Conservation (phyloP, 2,888 invertebrate genomes). For the Escarpia spicata region DNA sequence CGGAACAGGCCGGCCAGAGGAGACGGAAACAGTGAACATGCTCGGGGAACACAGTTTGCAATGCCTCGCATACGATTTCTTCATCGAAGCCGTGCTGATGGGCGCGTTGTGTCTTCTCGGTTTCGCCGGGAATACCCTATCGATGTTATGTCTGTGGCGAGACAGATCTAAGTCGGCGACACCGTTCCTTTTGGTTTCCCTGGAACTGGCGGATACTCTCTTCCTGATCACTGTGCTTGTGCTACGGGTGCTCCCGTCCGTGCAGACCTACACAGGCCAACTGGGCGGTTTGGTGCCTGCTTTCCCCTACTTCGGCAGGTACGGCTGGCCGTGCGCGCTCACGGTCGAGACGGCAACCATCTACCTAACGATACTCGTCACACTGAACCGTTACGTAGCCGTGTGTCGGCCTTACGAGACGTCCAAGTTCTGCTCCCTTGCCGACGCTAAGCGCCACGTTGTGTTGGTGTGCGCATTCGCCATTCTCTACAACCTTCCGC, state of each 20-base stretch:
- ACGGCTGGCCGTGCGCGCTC: conserved; percentile 42
- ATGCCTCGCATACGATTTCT: conserved; percentile 40
- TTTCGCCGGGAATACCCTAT: conserved; percentile 44
- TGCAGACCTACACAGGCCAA: conserved; percentile 34
- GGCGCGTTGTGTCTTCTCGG: conserved; percentile 43
- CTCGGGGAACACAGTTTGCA: not conserved
- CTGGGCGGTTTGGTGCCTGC: conserved; percentile 21
- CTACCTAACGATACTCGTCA: conserved; percentile 45
- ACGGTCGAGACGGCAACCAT: conserved; percentile 42
- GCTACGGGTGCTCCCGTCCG: conserved; percentile 41
- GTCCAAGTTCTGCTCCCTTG: conserved; percentile 40
- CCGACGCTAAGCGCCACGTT: conserved; percentile 41
- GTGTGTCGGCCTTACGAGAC: conserved; percentile 44
- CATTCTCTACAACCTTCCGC: conserved; percentile 42
- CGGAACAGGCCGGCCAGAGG: not conserved
- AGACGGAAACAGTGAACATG: not conserved
- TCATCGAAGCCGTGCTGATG: conserved; percentile 45
- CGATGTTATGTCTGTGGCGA: conserved; percentile 42
- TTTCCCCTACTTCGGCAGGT: conserved; percentile 40
- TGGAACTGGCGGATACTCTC: conserved; percentile 44
- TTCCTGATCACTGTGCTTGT: conserved; percentile 43
- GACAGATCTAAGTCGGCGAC: conserved; percentile 47
- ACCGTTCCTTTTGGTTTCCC: conserved; percentile 41
- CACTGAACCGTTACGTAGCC: conserved; percentile 41
- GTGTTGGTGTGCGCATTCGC: conserved; percentile 38